Conservation (phyloP, 2,797 vertebrate species). For the Silurus aristotelis region DNA sequence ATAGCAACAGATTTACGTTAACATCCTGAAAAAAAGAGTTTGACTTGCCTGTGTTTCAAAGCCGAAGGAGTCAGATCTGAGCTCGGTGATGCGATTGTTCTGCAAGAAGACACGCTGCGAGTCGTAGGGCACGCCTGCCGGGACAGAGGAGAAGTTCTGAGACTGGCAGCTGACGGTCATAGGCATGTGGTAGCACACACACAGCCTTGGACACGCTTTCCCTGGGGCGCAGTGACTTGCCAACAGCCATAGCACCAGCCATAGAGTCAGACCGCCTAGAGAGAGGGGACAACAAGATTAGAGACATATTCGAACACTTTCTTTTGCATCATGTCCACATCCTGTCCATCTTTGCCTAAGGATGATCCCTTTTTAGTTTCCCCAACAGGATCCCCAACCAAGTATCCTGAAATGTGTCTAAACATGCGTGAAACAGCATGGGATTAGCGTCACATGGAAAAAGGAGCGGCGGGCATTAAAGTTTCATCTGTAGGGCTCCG, state of each 20-base stretch:
- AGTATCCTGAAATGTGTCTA: constrained; percentile 36
- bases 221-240: constrained; percentile 57
- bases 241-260: constrained; percentile 77
- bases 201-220: constrained; percentile 85
- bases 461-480: constrained; percentile 65
- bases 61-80: constrained; percentile 86
- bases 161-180: constrained; percentile 98
- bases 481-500: constrained; percentile 66
- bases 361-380: constrained; percentile 20
- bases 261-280: constrained; percentile 72
- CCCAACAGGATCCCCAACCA: too few relatives aligned
- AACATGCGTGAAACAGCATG: constrained; percentile 48
- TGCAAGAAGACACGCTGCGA: constrained; percentile 96
- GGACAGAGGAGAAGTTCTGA: constrained; percentile 91
- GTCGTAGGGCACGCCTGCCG: constrained; percentile 84
- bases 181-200: constrained; percentile 94
- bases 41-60: constrained; percentile 82
- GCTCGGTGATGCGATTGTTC: constrained; percentile 93
- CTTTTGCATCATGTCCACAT: too few relatives aligned
- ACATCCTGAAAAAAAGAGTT: background rate
- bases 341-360: background rate
- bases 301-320: too few relatives aligned
- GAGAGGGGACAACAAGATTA: constrained; percentile 27
- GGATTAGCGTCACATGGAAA: constrained; percentile 67
- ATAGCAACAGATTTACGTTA: background rate